Evolutionary conservation across 2,888 invertebrate genomes (phyloP).

Genomic region (Cataglyphis cursor): DNA sequence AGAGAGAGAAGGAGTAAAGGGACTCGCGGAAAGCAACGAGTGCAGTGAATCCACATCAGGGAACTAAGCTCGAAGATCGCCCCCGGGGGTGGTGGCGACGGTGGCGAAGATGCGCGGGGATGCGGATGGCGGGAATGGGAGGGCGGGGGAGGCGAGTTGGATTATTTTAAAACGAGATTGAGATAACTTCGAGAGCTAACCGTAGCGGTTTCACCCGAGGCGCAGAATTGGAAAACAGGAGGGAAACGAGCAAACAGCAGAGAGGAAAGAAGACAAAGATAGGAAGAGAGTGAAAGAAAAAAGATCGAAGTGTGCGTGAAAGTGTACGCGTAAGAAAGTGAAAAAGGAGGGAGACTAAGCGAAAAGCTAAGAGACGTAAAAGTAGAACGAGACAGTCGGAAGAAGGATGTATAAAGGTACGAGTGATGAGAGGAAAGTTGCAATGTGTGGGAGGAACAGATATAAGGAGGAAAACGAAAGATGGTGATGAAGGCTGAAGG

Average conservation of each 20-base stretch:
- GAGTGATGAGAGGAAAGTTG: constrained; percentile 24
- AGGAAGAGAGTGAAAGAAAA: neutral
- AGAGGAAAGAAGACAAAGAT: constrained; percentile 12
- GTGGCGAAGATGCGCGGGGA: constrained; percentile 55
- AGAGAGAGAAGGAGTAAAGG: neutral
- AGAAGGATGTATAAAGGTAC: constrained; percentile 5
- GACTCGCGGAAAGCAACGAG: constrained; percentile 35
- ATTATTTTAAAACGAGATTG: constrained; percentile 81
- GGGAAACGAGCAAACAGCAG: constrained; percentile 22
- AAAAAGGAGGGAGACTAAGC: neutral
- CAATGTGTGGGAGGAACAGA: constrained; percentile 25
- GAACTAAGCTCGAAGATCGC: constrained; percentile 72
- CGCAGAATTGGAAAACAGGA: constrained; percentile 24
- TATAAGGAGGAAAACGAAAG: constrained; percentile 17
- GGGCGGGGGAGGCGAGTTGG: constrained; percentile 65
- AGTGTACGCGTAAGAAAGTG: neutral
- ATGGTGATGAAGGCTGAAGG: constrained; percentile 11
- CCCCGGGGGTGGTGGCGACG: constrained; percentile 34
- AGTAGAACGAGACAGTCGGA: constrained; percentile 36
- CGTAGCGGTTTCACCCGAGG: constrained; percentile 48
- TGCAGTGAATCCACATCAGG: constrained; percentile 55
- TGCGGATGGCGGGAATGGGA: constrained; percentile 56
- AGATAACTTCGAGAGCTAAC: constrained; percentile 69
- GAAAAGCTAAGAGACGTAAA: constrained; percentile 19
- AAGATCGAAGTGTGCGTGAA: neutral